These are phyloP conservation scores for Chymomyza amoena DNA, from an alignment of 2,888 invertebrate species.

Conservation along the genomic window DNA sequence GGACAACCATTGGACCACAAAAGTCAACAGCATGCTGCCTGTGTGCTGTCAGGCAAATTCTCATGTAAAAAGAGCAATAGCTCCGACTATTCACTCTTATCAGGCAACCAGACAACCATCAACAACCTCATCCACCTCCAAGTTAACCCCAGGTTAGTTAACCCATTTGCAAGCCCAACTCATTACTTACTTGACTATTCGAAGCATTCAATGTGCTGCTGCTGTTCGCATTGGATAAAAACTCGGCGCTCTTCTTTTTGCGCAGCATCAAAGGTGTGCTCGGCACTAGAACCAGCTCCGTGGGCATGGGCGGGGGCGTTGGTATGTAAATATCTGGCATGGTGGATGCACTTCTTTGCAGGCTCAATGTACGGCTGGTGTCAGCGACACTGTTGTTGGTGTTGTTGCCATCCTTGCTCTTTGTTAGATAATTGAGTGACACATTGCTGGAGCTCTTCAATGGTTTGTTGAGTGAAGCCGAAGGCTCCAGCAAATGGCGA, in stretches of 20 bases:
- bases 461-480: conserved; percentile 7
- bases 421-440: conserved; percentile 58
- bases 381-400: not conserved
- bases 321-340: conserved; percentile 65
- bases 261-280: conserved; percentile 54
- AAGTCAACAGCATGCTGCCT: not conserved
- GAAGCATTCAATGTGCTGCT: conserved; percentile 16
- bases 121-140: not conserved
- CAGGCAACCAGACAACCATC: not conserved
- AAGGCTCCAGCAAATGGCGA: not conserved
- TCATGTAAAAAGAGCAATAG: not conserved
- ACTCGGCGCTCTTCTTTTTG: conserved; percentile 49
- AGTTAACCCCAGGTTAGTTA: not conserved
- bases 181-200: conserved; percentile 56
- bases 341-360: conserved; percentile 60
- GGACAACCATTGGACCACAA: not conserved
- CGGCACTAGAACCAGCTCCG: conserved; percentile 55
- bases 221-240: not conserved
- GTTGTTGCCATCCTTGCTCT: conserved; percentile 36
- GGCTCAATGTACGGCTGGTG: conserved; percentile 15
- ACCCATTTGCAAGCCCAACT: not conserved
- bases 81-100: too few relatives aligned
- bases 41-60: not conserved
- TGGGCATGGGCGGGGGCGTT: conserved; percentile 65
- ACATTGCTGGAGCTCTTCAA: conserved; percentile 53